Evolutionary conservation across 2,888 invertebrate genomes (phyloP).

Genomic region (Electrophaes corylata): DNA sequence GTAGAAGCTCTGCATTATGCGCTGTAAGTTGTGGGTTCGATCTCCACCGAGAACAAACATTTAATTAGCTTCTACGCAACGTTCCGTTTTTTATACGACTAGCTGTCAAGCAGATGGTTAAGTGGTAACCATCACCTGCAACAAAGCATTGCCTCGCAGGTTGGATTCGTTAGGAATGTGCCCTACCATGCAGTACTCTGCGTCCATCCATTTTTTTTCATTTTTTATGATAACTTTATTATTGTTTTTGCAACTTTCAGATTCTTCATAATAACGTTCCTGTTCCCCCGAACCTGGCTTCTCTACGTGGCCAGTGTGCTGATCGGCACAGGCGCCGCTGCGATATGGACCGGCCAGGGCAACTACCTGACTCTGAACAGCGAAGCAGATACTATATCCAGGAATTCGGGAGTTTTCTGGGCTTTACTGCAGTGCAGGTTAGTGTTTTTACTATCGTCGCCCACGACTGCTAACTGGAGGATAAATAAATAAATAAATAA

Average conservation of each 20-base stretch:
- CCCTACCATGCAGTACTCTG: too few species aligned
- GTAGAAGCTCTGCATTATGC: too few species aligned
- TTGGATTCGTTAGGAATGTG: too few species aligned
- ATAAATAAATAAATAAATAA: background rate
- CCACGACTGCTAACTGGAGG: background rate
- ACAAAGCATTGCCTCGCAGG: too few species aligned
- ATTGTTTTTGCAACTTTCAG: conserved; percentile 81
- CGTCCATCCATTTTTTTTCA: too few species aligned
- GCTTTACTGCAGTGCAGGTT: conserved; percentile 96
- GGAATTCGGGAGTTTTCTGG: conserved; percentile 99
- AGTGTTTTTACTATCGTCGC: background rate
- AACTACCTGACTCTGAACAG: conserved; percentile 93
- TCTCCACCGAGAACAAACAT: too few species aligned
- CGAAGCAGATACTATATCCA: conserved; percentile 92
- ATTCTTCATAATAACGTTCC: conserved; percentile 94
- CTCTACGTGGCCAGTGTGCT: conserved; percentile 93
- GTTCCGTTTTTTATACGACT: too few species aligned
- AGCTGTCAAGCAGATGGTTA: too few species aligned
- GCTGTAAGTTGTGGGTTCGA: too few species aligned
- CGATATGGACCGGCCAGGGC: conserved; percentile 99
- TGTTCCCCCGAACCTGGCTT: conserved; percentile 92
- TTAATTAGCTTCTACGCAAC: too few species aligned
- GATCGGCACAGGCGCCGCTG: conserved; percentile 95
- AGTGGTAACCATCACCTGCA: too few species aligned
- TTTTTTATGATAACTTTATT: too few species aligned